Evolutionary conservation across 2,888 invertebrate genomes (phyloP).

Genomic region (Mamestra brassicae): DNA sequence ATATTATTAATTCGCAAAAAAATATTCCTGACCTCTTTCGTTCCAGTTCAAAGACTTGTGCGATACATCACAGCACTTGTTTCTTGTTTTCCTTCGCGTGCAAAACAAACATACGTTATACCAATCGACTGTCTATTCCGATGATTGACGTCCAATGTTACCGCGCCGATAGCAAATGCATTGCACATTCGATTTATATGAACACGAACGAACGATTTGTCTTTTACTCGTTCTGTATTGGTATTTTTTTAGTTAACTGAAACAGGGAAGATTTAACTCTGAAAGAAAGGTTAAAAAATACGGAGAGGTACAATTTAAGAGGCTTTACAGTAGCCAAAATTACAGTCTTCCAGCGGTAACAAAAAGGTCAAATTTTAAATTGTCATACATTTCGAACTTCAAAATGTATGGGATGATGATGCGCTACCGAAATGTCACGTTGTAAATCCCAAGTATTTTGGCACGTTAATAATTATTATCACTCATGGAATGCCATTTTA

Average conservation of each 20-base stretch:
- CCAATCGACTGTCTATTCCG: constrained; percentile 15
- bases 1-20: not conserved
- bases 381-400: no score
- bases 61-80: not conserved
- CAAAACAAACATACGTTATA: constrained; percentile 35
- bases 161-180: constrained; percentile 27
- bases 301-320: not conserved
- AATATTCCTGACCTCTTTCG: not conserved
- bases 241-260: not conserved
- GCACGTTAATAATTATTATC: no score
- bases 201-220: constrained; percentile 28
- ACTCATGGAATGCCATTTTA: no score
- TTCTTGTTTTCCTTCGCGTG: constrained; percentile 28
- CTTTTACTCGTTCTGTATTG: not conserved
- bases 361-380: no score
- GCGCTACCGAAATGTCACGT: no score
- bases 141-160: constrained; percentile 45
- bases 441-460: no score
- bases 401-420: no score
- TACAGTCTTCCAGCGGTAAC: no score
- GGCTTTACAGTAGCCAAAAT: no score
- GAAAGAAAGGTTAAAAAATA: not conserved
- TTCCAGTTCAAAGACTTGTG: not conserved
- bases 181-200: constrained; percentile 27
- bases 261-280: not conserved